Base-by-base conservation (phyloP, 1,140 invertebrate species). In the Anastrepha ludens region DNA sequence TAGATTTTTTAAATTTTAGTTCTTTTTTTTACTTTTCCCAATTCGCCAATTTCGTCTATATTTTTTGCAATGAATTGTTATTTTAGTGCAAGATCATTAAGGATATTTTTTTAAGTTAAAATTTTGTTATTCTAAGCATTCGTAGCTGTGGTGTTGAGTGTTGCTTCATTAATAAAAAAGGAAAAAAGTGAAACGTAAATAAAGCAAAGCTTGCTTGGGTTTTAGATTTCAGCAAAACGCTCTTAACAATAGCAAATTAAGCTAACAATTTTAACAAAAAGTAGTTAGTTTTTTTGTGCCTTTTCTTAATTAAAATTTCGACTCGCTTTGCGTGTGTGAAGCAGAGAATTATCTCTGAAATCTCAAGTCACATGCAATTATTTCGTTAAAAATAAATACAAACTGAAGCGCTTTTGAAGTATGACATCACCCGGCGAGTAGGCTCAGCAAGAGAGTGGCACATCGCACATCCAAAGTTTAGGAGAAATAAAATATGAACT, bases 61-160 rank as follows among this genome's bases (percentile, higher is more conserved):
- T 50, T 81, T 81, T 81, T 20, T 13, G 74, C 74, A 17, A 81
- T 50, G 20, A 55, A 29, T 29, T 81, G 47, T 55, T 55, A 50
- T 81, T 58, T 81, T 55, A 81, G n/a, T 55, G 74, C 74, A 81
- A 55, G 74, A 81, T 81, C 74, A 81, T 81, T 81, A 81, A 81
- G 47, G 1, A 81, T 81, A 81, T 81, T 50, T 81, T 81, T 55
- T 62, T 62, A 13, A 17, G 13, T 13, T n/a, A 58, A 81, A 11
- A 55, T 81, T 81, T 81, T 81, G 74, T 81, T 81, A 81, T 81
- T 55, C 74, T 29, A 81, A 81, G 47, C 74, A 55, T 47, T 47
- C 44, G 67, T 39, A 11, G 13, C 13, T 65, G 4, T 17, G 41
- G 4, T 1, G 67, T 41, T 44, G 15, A 47, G 67, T 44, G 29